Percentiles rank a stretch among this genome's conserved stretches.
These are phyloP conservation scores for Heterochromis multidens DNA, from an alignment of 2,113 vertebrate species.

Conservation along the genomic window DNA sequence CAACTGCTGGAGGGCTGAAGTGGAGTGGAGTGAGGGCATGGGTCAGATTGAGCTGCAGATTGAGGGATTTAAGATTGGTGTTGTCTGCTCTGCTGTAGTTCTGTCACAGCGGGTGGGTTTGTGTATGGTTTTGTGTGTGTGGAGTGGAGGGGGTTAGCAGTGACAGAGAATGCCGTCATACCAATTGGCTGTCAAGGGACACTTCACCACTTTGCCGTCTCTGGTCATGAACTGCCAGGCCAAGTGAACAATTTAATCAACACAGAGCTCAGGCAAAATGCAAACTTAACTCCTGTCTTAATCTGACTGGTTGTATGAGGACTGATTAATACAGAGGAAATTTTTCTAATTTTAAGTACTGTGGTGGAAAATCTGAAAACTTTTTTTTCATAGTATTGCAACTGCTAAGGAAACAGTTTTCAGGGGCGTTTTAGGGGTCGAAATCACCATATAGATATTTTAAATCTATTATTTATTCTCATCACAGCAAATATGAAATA, in stretches of 20 bases:
- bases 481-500: background rate
- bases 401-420: no score
- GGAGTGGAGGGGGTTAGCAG: background rate
- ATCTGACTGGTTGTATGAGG: background rate
- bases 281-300: conserved; percentile 33
- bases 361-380: background rate
- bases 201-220: conserved; percentile 63
- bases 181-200: conserved; percentile 60
- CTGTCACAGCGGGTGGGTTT: conserved; percentile 25
- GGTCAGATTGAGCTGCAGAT: conserved; percentile 53
- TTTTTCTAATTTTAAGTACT: background rate
- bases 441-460: no score
- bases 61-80: conserved; percentile 43
- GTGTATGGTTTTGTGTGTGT: background rate
- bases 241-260: conserved; percentile 74
- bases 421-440: no score
- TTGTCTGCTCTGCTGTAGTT: conserved; percentile 19
- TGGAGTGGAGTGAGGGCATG: background rate
- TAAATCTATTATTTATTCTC: background rate
- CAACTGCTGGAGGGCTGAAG: conserved; percentile 29
- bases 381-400: background rate
- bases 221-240: conserved; percentile 24
- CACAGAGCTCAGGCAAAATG: conserved; percentile 38
- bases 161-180: conserved; percentile 10
- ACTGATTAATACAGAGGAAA: background rate